Evolutionary conservation across 1,140 invertebrate species (phyloP).

Genomic region (Bombyx mandarina): DNA sequence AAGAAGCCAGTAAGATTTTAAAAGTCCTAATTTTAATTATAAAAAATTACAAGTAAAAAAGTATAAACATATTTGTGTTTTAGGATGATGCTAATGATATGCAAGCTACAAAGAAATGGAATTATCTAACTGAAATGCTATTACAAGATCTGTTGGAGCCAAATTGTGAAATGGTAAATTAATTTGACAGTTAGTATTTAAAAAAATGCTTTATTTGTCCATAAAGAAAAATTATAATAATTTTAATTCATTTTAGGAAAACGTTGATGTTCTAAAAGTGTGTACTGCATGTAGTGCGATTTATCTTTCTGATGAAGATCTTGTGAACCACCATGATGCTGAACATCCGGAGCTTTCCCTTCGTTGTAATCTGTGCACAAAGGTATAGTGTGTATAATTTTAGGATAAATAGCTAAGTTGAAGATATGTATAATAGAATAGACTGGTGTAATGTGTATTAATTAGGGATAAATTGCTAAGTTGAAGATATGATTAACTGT

Average conservation of each 20-base stretch:
- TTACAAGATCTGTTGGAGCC: slow-evolving; percentile 22
- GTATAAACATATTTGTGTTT: not conserved
- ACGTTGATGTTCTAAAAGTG: slow-evolving; percentile 14
- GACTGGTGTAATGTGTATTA: slow-evolving; percentile 11
- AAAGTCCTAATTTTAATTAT: too few species aligned
- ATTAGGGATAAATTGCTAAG: too few species aligned
- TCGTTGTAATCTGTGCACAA: slow-evolving; percentile 27
- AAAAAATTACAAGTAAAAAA: too few species aligned
- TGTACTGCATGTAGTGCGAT: slow-evolving; percentile 22
- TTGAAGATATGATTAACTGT: too few species aligned
- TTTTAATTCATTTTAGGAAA: slow-evolving; percentile 15
- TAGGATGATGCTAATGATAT: slow-evolving; percentile 6
- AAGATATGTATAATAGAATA: too few species aligned
- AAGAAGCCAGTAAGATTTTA: slow-evolving; percentile 1
- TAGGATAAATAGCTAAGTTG: too few species aligned
- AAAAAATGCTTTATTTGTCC: not conserved
- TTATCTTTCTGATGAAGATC: slow-evolving; percentile 21
- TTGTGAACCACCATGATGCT: slow-evolving; percentile 22
- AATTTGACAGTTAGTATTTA: not conserved
- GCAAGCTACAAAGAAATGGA: slow-evolving; percentile 7
- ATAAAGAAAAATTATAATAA: not conserved
- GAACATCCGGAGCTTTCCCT: slow-evolving; percentile 30
- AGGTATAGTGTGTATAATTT: slow-evolving; percentile 16
- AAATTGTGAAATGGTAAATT: slow-evolving; percentile 18
- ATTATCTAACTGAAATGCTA: slow-evolving; percentile 17